Base-by-base conservation (phyloP, 2,888 invertebrate genomes). In the Athripsodes cinereus region DNA sequence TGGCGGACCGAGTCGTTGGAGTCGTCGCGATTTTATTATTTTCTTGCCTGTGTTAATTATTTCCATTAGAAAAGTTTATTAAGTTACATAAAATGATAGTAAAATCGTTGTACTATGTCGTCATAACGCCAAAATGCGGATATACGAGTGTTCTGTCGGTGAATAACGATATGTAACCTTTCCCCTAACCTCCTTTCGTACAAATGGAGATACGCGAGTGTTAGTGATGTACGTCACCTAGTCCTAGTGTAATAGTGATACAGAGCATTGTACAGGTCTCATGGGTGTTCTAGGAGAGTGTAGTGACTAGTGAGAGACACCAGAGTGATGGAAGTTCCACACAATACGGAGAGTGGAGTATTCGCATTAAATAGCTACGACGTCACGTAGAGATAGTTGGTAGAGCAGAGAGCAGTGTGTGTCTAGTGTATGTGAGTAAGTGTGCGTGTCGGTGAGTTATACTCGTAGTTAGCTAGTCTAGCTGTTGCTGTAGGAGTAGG, bases 181-280 rank as follows among this genome's bases (percentile, higher is more conserved):
- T 83, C 83, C 76, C 83, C 82, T 85, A 85, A 85, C 85, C 85
- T 85, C 84, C 83, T 83, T 77, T 85, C 83, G 82, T 83, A 82
- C 83, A 83, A 84, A 82, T 84, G 83, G 81, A 82, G 84, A 83
- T 82, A 84, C 81, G 81, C 83, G 84, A 84, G 83, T 83, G 81
- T 83, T 84, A 84, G 83, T 83, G 81, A 83, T 84, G 84, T 83
- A 76, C 81, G 82, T 83, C 81, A 81, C 82, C 82, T 82, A 82
- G 82, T 81, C 81, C 81, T 78, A 74, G 73, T 75, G 75, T 75
- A 40, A 40, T 40, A 40, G 40, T 40, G 40, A 40, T 40, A n/a
- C 16, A n/a, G 40, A n/a, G 40, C 16, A 3, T 40, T 13, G 13
- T 40, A 16, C 16, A 13, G 40, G 16, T 40, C 40, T 40, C 40